Conservation (phyloP, 1,140 invertebrate species). For the Aphaenogaster ashmeadi region DNA sequence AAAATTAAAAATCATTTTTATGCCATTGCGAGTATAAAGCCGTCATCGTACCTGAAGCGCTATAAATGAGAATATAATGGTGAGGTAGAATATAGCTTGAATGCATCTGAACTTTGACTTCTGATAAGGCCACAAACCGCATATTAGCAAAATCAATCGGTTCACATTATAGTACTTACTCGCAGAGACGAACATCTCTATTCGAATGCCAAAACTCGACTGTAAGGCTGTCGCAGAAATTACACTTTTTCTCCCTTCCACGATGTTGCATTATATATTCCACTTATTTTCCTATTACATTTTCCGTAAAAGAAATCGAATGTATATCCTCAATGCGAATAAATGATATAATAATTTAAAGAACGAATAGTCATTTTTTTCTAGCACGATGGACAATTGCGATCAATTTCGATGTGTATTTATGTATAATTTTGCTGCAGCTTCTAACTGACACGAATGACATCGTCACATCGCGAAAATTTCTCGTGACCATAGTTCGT, state of each 20-base stretch:
- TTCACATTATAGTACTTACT: slow-evolving; percentile 38
- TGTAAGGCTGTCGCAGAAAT: neutral
- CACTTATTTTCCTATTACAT: neutral
- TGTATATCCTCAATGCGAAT: neutral
- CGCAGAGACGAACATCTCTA: neutral
- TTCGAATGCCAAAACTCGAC: slow-evolving; percentile 10
- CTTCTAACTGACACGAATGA: neutral
- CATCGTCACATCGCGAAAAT: neutral
- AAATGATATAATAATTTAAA: slow-evolving; percentile 26
- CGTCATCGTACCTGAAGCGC: neutral
- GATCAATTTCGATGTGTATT: neutral
- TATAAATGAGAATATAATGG: slow-evolving; percentile 6
- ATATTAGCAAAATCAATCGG: slow-evolving; percentile 19
- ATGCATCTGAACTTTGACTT: slow-evolving; percentile 1
- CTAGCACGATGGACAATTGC: neutral
- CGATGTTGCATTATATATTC: neutral
- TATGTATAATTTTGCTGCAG: neutral
- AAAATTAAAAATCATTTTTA: neutral
- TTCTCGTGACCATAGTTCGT: neutral
- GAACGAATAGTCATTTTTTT: neutral
- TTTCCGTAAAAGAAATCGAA: neutral
- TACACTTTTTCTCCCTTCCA: neutral
- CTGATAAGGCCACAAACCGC: slow-evolving; percentile 28
- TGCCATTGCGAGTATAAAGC: neutral
- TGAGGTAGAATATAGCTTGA: neutral